Conservation (phyloP, 2,113 vertebrate species). For the Anhinga anhinga region DNA sequence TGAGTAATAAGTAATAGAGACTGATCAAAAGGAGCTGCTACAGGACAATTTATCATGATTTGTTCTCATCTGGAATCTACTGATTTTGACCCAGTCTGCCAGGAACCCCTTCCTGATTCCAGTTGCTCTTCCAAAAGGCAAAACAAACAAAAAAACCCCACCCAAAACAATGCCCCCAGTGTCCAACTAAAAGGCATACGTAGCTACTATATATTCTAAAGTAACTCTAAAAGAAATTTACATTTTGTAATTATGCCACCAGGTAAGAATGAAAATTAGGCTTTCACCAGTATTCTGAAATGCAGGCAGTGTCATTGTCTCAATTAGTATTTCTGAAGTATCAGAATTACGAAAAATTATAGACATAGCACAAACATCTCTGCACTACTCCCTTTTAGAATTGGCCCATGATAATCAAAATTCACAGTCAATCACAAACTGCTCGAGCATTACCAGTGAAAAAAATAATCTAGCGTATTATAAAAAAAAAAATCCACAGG, state of each 20-base stretch:
- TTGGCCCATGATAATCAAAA: not conserved
- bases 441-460: not conserved
- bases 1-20: too few species aligned
- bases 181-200: not conserved
- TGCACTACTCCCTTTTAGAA: not conserved
- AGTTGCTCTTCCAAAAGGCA: not conserved
- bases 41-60: not conserved
- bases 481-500: not conserved
- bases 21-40: not conserved
- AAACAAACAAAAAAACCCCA: not conserved
- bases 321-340: not conserved
- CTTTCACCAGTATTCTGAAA: not conserved
- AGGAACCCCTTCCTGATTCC: not conserved
- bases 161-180: not conserved
- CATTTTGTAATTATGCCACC: not conserved
- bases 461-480: not conserved
- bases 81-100: not conserved
- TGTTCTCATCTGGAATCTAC: not conserved
- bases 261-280: not conserved
- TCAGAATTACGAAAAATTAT: not conserved
- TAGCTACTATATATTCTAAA: not conserved
- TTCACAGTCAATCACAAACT: not conserved
- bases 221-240: not conserved
- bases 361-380: not conserved
- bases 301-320: not conserved